A percentile compares a stretch with the other conserved stretches of the same genome.
Conservation (phyloP, 1,140 invertebrate species). For the Lasioglossum albipes region DNA sequence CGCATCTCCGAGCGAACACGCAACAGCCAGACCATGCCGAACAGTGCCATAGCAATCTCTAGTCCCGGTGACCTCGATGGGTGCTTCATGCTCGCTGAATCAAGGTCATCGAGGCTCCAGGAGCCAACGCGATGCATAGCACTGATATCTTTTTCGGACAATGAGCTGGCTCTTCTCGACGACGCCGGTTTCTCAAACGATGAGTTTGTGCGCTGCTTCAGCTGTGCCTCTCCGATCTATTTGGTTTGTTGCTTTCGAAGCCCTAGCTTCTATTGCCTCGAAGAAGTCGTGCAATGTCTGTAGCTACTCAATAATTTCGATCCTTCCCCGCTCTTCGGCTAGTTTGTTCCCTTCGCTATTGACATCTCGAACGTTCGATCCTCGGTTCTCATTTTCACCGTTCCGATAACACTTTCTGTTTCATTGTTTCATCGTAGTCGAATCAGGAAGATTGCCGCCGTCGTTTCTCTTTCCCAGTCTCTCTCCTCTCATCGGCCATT, state of each 20-base stretch:
- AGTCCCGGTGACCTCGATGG: slow-evolving; percentile 71
- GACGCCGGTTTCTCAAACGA: background rate
- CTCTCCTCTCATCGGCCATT: background rate
- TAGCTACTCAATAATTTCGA: no score
- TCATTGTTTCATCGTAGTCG: background rate
- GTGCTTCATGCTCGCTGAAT: slow-evolving; percentile 77
- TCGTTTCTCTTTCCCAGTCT: background rate
- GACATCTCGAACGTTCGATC: background rate
- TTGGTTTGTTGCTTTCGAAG: background rate
- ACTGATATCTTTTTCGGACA: slow-evolving; percentile 61
- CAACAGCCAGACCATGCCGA: slow-evolving; percentile 91
- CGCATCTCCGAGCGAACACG: slow-evolving; percentile 88
- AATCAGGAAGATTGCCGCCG: background rate
- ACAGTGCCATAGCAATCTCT: slow-evolving; percentile 87
- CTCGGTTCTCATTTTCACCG: background rate
- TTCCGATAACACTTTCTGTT: background rate
- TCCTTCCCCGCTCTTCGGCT: background rate
- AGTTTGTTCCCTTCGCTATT: slow-evolving; percentile 15
- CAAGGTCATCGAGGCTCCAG: slow-evolving; percentile 75
- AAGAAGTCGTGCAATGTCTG: background rate
- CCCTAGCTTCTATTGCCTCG: no score
- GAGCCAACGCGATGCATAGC: slow-evolving; percentile 75
- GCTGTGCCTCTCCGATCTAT: background rate
- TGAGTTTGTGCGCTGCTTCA: no score
- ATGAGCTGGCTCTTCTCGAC: slow-evolving; percentile 1